Base-by-base conservation (phyloP, 2,797 vertebrate genomes). In the Protonibea diacanthus region DNA sequence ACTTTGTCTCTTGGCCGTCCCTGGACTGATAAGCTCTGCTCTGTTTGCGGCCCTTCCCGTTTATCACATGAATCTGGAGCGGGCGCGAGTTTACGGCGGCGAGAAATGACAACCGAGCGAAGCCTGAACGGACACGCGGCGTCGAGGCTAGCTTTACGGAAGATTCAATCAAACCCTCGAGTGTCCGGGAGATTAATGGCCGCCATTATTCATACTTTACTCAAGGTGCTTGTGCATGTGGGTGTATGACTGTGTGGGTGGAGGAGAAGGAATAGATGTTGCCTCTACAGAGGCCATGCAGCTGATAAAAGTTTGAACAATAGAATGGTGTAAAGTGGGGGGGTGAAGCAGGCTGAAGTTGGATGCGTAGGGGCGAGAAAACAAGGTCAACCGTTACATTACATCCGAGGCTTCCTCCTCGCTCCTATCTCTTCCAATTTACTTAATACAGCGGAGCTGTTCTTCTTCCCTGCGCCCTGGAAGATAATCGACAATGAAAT, bases 401-500 rank as follows among this genome's bases (percentile, higher is more conserved):
- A 69, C 56, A 71, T 71, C 52, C 6, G 61, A 76, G 62, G 55
- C 76, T 59, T 61, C 71, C 27, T 62, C 74, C 52, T 59, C 73
- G 6, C 57, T 58, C 58, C 76, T 71, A 81, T 86, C 72, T 2
- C 78, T 74, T 86, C 78, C 75, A 75, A 76, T 93, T 87, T 69
- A 81, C 62, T 82, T 72, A 84, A 88, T 62, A 78, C 66, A 21
- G 78, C 48, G 52, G 64, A 63, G 42, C 65, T 20, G 66, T 27
- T 79, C 58, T 76, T 61, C 80, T 27, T 48, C 58, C n/a, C 63
- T 4, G 51, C 9, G 29, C 74, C 59, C 62, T 11, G 52, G 69
- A 49, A 82, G 76, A 85, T 87, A 82, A 92, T 84, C 65, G 70
- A 74, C 82, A 80, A 86, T 82, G 80, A 83, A 89, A 82, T 91